Conservation (phyloP, 1,140 invertebrate species). For the Pentalonia nigronervosa region DNA sequence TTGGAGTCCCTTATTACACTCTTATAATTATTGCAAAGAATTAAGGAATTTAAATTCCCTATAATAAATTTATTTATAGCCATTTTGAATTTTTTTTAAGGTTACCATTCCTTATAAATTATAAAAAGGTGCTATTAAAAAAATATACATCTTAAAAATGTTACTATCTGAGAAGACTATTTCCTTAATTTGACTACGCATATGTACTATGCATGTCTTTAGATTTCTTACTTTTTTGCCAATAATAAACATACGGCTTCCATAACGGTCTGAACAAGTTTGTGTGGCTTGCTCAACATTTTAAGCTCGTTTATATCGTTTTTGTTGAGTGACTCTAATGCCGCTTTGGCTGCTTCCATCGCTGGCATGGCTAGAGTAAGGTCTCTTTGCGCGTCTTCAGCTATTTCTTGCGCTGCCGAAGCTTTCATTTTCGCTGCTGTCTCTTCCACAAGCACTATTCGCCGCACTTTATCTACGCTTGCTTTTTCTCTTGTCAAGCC, state of each 20-base stretch:
- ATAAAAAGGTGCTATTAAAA: background rate
- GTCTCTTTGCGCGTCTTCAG: conserved; percentile 86
- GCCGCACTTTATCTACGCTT: conserved; percentile 82
- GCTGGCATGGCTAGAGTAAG: conserved; percentile 84
- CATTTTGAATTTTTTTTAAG: background rate
- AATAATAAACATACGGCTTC: conserved; percentile 87
- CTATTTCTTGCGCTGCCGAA: conserved; percentile 78
- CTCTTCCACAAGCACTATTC: conserved; percentile 79
- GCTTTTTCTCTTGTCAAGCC: conserved; percentile 81
- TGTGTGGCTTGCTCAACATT: conserved; percentile 87
- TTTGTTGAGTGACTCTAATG: conserved; percentile 85
- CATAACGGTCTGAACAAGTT: conserved; percentile 88
- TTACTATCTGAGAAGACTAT: background rate
- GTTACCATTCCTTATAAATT: background rate
- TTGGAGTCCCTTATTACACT: background rate
- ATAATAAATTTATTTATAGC: background rate
- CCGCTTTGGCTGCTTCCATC: conserved; percentile 81
- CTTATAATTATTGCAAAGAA: background rate
- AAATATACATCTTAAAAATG: background rate
- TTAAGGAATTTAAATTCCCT: background rate
- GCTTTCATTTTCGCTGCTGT: conserved; percentile 83
- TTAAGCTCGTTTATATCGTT: conserved; percentile 87
- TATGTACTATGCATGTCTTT: background rate
- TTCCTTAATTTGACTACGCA: background rate
- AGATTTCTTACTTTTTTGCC: conserved; percentile 70